These are phyloP conservation scores for Bagarius yarrelli DNA, from an alignment of 2,113 vertebrate species.

Conservation along the genomic window DNA sequence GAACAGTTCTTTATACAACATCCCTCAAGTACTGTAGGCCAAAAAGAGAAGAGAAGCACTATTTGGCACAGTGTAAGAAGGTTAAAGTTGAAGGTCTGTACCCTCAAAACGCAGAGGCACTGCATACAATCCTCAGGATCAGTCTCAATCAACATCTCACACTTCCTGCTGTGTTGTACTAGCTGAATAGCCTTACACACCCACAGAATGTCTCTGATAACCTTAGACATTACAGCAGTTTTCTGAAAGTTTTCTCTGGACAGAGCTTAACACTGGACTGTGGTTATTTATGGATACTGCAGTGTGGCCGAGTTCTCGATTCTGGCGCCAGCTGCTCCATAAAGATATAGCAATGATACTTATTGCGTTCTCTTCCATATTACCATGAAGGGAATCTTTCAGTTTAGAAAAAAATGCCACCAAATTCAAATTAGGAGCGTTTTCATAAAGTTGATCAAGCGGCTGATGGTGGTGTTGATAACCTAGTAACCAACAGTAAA, in stretches of 20 bases:
- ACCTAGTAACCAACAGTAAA: too few species aligned
- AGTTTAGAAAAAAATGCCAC: too few species aligned
- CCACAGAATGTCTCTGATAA: conserved; percentile 1
- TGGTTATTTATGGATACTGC: neutral
- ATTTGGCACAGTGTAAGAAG: conserved; percentile 37
- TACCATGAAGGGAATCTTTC: too few species aligned
- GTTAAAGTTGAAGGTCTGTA: conserved; percentile 36
- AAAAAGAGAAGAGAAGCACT: conserved; percentile 27
- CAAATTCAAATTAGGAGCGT: too few species aligned
- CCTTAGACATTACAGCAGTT: conserved; percentile 12
- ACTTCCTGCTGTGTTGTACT: conserved; percentile 1
- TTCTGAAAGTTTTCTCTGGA: neutral
- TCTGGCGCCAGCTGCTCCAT: too few species aligned
- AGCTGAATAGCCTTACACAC: conserved; percentile 19
- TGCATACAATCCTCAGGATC: conserved; percentile 29
- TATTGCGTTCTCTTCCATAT: too few species aligned
- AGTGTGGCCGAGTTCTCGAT: too few species aligned
- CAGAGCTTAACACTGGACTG: neutral
- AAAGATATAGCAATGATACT: too few species aligned
- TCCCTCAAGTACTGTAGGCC: neutral
- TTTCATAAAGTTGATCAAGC: too few species aligned
- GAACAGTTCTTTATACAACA: neutral
- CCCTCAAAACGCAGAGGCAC: conserved; percentile 1
- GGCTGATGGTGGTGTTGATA: too few species aligned
- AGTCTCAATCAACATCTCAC: conserved; percentile 13